These are phyloP conservation scores for Styela clava DNA, from an alignment of 23 tunicate genomes.

Conservation along the genomic window DNA sequence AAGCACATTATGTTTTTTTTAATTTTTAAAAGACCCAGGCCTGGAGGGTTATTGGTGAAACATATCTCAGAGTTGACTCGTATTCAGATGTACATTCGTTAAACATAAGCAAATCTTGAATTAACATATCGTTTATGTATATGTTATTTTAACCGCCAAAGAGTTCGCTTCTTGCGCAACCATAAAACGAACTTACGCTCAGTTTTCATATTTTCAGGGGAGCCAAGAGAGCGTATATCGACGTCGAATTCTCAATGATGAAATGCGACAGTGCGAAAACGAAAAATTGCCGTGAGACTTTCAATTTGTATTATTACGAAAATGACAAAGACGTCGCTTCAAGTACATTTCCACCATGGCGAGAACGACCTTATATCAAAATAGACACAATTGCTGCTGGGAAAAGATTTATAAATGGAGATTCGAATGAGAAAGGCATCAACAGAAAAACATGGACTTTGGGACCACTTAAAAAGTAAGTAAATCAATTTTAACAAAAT, in stretches of 20 bases:
- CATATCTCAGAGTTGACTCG: too few species aligned
- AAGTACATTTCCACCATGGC: conserved; percentile 73
- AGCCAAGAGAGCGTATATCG: conserved; percentile 77
- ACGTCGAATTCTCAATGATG: conserved; percentile 80
- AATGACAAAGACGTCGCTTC: conserved; percentile 48
- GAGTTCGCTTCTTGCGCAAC: too few species aligned
- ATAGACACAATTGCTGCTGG: conserved; percentile 85
- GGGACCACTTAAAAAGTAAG: conserved; percentile 51
- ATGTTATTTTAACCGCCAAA: too few species aligned
- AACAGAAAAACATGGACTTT: conserved; percentile 62
- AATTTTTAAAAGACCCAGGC: too few species aligned
- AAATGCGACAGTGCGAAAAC: conserved; percentile 46
- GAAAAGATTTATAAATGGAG: conserved; percentile 34
- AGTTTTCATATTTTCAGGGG: too few species aligned
- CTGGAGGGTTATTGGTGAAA: too few species aligned
- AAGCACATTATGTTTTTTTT: too few species aligned
- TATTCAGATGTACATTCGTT: too few species aligned
- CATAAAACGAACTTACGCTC: too few species aligned
- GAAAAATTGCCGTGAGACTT: conserved; percentile 61
- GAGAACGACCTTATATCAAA: conserved; percentile 64
- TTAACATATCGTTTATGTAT: too few species aligned
- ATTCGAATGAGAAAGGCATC: conserved; percentile 31
- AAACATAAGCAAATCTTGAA: too few species aligned
- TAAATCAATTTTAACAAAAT: background rate
- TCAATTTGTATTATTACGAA: conserved; percentile 68